These are phyloP conservation scores for Sinotaia quadrata DNA, from an alignment of 2,888 invertebrate genomes.

Conservation along the genomic window DNA sequence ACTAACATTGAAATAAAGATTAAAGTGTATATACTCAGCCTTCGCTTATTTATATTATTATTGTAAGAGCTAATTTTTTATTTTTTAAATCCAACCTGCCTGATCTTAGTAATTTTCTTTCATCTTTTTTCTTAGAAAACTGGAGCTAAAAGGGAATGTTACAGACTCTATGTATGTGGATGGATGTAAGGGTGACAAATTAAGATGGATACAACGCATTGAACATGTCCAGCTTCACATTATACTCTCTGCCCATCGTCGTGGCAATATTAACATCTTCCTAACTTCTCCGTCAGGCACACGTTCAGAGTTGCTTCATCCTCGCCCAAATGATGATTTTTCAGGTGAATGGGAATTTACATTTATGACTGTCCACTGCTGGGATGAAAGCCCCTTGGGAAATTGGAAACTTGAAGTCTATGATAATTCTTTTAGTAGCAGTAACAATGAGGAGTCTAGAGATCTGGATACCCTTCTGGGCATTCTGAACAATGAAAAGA, in stretches of 20 bases:
- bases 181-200: conserved; percentile 44
- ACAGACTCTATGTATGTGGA: conserved; percentile 39
- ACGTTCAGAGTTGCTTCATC: conserved; percentile 58
- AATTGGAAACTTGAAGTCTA: conserved; percentile 62
- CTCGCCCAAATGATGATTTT: conserved; percentile 52
- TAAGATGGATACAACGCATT: conserved; percentile 47
- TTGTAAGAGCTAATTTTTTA: too few relatives aligned
- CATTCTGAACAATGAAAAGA: conserved; percentile 14
- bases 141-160: conserved; percentile 26
- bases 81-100: too few relatives aligned
- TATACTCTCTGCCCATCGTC: conserved; percentile 46
- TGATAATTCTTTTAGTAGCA: conserved; percentile 38
- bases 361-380: conserved; percentile 69
- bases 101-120: conserved; percentile 30
- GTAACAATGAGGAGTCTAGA: not conserved
- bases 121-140: conserved; percentile 33
- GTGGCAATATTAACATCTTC: conserved; percentile 64
- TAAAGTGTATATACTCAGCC: too few relatives aligned
- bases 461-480: conserved; percentile 19
- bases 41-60: too few relatives aligned
- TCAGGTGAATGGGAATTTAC: conserved; percentile 58
- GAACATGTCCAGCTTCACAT: conserved; percentile 67
- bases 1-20: too few relatives aligned
- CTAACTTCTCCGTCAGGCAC: conserved; percentile 64
- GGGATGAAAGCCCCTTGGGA: conserved; percentile 67